Percentiles rank a stretch among this genome's conserved stretches.
Evolutionary conservation across 2,113 vertebrate species (phyloP).

Genomic region (Barbus barbus): DNA sequence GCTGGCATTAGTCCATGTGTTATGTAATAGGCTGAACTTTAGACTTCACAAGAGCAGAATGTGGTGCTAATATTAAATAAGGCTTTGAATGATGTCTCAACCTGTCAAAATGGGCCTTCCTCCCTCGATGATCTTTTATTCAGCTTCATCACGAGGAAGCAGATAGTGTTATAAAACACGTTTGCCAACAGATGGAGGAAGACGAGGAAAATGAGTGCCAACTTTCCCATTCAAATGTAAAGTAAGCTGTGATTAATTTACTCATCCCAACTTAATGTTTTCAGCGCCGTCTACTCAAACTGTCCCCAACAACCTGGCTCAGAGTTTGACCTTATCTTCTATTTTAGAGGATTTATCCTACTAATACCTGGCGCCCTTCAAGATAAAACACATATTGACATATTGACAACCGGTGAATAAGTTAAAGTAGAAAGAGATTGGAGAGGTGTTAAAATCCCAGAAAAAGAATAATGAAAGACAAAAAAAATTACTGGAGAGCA

Average conservation of each 20-base stretch:
- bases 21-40: not conserved
- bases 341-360: not conserved
- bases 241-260: not conserved
- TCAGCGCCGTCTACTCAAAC: not conserved
- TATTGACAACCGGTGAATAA: not conserved
- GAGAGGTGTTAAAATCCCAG: not conserved
- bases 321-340: not conserved
- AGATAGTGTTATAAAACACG: not conserved
- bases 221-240: not conserved
- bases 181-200: not conserved
- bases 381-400: not conserved
- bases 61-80: not conserved
- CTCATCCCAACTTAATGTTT: not conserved
- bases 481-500: not conserved
- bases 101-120: not conserved
- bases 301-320: not conserved
- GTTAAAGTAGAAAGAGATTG: not conserved
- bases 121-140: constrained; percentile 8
- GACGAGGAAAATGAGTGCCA: not conserved
- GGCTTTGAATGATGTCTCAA: constrained; percentile 8
- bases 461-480: not conserved
- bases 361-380: not conserved
- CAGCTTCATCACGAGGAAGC: not conserved
- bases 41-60: not conserved
- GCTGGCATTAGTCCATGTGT: not conserved